A percentile compares a stretch with the other conserved stretches of the same genome.
Conservation (phyloP, 1,140 invertebrate species). For the Hyles vespertilio region DNA sequence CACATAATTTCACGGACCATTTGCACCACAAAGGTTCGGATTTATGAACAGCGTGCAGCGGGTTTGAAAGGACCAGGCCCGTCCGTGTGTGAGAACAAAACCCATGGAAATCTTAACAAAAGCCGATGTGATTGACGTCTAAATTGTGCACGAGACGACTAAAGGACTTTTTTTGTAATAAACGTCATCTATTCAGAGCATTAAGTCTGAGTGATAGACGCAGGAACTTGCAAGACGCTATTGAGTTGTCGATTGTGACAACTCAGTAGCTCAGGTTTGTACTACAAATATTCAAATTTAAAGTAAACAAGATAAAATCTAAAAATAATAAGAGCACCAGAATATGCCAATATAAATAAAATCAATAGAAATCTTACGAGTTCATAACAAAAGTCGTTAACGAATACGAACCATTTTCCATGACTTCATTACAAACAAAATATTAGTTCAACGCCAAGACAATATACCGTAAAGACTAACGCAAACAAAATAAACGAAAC, state of each 20-base stretch:
- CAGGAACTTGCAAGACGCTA: conserved; percentile 19
- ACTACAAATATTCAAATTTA: too few relatives aligned
- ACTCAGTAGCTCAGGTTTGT: too few relatives aligned
- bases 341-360: neutral
- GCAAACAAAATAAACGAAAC: too few relatives aligned
- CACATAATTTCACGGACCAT: conserved; percentile 56
- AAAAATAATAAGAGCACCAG: neutral
- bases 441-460: too few relatives aligned
- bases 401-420: too few relatives aligned
- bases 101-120: conserved; percentile 43
- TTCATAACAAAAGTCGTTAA: too few relatives aligned
- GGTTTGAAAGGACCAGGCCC: conserved; percentile 33
- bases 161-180: conserved; percentile 40
- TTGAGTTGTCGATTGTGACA: neutral
- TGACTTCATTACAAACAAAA: too few relatives aligned
- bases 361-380: too few relatives aligned
- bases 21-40: conserved; percentile 39
- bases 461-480: too few relatives aligned
- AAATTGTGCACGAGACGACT: conserved; percentile 41
- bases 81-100: conserved; percentile 33
- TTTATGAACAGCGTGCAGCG: conserved; percentile 24
- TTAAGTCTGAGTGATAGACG: conserved; percentile 34
- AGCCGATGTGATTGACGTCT: conserved; percentile 55
- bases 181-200: conserved; percentile 38
- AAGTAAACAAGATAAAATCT: neutral